A percentile compares a stretch with the other conserved stretches of the same genome.
Conservation (phyloP, 2,113 vertebrate species). For the Paraplagusia blochii region DNA sequence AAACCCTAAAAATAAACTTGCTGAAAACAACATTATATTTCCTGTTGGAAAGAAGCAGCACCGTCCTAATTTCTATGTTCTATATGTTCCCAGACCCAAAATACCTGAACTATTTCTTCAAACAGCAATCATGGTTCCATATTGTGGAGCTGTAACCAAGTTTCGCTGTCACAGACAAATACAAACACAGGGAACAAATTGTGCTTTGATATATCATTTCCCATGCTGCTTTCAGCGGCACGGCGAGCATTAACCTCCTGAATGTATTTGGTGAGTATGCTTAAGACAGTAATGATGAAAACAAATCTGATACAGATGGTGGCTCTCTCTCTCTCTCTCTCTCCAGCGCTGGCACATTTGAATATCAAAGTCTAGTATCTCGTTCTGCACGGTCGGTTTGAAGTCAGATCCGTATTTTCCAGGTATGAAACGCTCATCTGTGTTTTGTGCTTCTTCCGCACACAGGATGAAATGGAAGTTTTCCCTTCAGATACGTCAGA, state of each 20-base stretch:
- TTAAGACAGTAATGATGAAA: constrained; percentile 19
- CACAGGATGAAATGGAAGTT: constrained; percentile 8
- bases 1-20: too few relatives aligned
- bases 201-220: neutral
- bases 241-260: constrained; percentile 1
- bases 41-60: too few relatives aligned
- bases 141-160: neutral
- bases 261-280: constrained; percentile 1
- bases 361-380: constrained; percentile 32
- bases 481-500: constrained; percentile 10
- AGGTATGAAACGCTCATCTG: constrained; percentile 3
- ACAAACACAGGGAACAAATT: neutral
- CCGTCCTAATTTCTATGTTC: too few relatives aligned
- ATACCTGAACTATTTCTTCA: too few relatives aligned
- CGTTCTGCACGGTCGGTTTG: constrained; percentile 5
- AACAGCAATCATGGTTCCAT: neutral
- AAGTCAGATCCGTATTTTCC: constrained; percentile 12
- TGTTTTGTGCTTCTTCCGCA: constrained; percentile 15
- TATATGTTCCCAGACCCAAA: too few relatives aligned
- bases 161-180: neutral
- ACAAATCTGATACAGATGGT: constrained; percentile 13
- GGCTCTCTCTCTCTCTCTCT: neutral
- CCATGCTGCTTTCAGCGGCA: neutral
- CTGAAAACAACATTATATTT: too few relatives aligned
- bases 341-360: constrained; percentile 8